Evolutionary conservation across 1,140 invertebrate species (phyloP).

Genomic region (Eumaeus atala): DNA sequence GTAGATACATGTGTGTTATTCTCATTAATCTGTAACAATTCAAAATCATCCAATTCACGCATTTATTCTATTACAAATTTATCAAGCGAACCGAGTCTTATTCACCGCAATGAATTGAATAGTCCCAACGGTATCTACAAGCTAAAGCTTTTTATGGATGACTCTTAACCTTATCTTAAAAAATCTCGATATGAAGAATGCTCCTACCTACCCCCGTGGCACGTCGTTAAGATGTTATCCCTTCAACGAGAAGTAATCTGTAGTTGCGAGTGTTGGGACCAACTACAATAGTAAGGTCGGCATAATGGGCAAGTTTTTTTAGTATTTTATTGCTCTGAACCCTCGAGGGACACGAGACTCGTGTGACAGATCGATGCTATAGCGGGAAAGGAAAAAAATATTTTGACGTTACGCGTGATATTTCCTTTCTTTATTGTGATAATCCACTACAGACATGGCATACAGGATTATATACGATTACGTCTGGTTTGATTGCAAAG

Average conservation of each 20-base stretch:
- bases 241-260: slow-evolving; percentile 62
- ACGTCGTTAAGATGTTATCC: slow-evolving; percentile 71
- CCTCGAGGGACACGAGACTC: slow-evolving; percentile 39
- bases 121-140: slow-evolving; percentile 9
- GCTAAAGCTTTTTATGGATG: slow-evolving; percentile 38
- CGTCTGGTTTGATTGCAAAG: too few species aligned
- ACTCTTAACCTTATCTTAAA: slow-evolving; percentile 57
- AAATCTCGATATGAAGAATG: slow-evolving; percentile 67
- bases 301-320: slow-evolving; percentile 62
- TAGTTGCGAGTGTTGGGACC: slow-evolving; percentile 39
- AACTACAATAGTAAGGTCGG: slow-evolving; percentile 59
- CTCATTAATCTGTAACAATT: too few species aligned
- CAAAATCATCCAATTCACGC: neutral
- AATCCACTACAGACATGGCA: neutral
- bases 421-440: slow-evolving; percentile 9
- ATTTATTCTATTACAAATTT: neutral
- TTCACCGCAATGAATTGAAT: slow-evolving; percentile 11
- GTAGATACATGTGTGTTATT: too few species aligned
- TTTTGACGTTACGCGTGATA: slow-evolving; percentile 8
- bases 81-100: slow-evolving; percentile 1
- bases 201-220: slow-evolving; percentile 49
- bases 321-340: slow-evolving; percentile 52
- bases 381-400: slow-evolving; percentile 20
- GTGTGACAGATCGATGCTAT: slow-evolving; percentile 52
- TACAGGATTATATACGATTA: neutral